Percentiles rank a stretch among this genome's conserved stretches.
Conservation (phyloP, 2,797 vertebrate genomes). For the Cossypha dichroa region DNA sequence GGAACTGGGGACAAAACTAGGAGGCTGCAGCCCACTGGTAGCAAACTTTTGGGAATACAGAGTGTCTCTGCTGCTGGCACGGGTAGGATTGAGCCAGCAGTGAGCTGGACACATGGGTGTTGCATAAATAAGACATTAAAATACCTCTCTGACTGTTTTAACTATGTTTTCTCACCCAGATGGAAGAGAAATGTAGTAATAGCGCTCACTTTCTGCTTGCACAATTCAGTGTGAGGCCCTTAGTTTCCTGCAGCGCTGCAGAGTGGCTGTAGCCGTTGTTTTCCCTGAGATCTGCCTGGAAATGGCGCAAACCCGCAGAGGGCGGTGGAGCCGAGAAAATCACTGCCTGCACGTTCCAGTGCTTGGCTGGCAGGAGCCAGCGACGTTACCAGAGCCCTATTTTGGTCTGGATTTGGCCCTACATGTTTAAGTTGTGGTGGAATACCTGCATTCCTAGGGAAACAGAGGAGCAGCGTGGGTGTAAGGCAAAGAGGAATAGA, state of each 20-base stretch:
- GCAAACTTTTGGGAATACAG: not conserved
- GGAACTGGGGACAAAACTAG: not conserved
- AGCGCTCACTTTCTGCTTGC: not conserved
- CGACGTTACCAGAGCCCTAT: accelerated
- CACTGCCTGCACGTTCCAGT: not conserved
- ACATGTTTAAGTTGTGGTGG: not conserved
- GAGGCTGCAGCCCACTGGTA: not conserved
- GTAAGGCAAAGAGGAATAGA: not conserved
- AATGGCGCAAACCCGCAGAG: conserved; percentile 33
- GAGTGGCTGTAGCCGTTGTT: accelerated
- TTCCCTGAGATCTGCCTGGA: not conserved
- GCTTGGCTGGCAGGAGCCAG: not conserved
- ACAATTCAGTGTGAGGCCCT: accelerated
- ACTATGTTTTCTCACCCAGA: not conserved
- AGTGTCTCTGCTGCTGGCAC: accelerated
- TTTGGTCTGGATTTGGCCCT: not conserved
- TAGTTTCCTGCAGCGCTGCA: not conserved
- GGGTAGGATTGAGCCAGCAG: not conserved
- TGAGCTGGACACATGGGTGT: accelerated
- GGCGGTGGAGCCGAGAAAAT: conserved; percentile 52
- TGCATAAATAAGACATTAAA: not conserved
- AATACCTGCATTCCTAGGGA: not conserved
- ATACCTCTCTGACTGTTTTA: not conserved
- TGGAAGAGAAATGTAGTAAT: accelerated
- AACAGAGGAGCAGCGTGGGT: not conserved